These are phyloP conservation scores for Alentia gelatinosa DNA, from an alignment of 2,888 invertebrate genomes.

Conservation along the genomic window DNA sequence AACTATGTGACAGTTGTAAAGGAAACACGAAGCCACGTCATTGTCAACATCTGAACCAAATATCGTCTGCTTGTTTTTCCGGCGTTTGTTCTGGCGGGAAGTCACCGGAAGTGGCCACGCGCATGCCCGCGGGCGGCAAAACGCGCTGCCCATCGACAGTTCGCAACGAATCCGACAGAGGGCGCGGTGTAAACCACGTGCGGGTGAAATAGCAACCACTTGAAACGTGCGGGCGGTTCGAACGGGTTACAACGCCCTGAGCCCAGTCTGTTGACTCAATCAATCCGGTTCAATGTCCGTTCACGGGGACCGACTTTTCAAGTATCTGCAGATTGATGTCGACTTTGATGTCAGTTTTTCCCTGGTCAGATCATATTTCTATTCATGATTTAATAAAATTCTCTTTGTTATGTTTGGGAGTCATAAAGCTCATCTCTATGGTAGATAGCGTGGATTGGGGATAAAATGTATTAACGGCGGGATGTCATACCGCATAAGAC, in stretches of 20 bases:
- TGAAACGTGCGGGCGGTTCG: neutral
- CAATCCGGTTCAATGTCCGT: neutral
- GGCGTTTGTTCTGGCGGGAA: neutral
- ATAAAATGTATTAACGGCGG: too few species aligned
- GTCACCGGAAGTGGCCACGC: slow-evolving; percentile 18
- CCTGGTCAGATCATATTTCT: neutral
- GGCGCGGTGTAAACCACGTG: neutral
- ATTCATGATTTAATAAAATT: neutral
- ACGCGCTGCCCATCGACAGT: neutral
- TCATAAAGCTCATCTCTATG: too few species aligned
- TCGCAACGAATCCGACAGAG: neutral
- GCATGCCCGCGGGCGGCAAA: neutral
- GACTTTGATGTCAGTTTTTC: neutral
- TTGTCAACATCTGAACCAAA: neutral
- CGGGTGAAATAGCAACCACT: neutral
- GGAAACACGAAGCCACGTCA: too few species aligned
- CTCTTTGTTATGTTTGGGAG: too few species aligned
- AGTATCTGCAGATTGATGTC: too few species aligned
- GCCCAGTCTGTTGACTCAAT: neutral
- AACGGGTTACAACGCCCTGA: neutral
- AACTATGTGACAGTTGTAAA: too few species aligned
- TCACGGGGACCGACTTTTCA: neutral
- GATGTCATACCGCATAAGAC: too few species aligned
- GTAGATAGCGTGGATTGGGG: too few species aligned
- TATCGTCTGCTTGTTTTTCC: neutral